A percentile compares a stretch with the other conserved stretches of the same genome.
Evolutionary conservation across 2,888 invertebrate genomes (phyloP).

Genomic region (Calephelis perditalis): DNA sequence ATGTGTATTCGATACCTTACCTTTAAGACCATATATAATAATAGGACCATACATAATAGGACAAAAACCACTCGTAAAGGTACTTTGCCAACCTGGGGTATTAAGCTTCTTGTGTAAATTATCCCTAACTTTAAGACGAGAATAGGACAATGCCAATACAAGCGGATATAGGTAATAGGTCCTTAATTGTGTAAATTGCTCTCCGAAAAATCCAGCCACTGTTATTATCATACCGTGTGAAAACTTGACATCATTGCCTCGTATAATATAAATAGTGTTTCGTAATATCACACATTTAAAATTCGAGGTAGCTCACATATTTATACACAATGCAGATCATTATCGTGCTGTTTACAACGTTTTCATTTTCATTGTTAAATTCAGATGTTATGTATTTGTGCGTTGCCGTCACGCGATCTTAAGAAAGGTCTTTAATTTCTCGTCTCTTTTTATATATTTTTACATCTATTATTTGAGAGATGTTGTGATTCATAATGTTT

Average conservation of each 20-base stretch:
- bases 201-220: conserved; percentile 3
- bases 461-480: neutral
- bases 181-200: neutral
- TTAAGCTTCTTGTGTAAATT: too few relatives aligned
- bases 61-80: too few relatives aligned
- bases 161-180: too few relatives aligned
- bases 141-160: too few relatives aligned
- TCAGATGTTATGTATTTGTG: conserved; percentile 11
- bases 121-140: too few relatives aligned
- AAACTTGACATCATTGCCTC: conserved; percentile 29
- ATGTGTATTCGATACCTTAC: too few relatives aligned
- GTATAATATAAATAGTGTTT: conserved; percentile 29
- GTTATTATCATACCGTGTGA: conserved; percentile 23
- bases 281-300: conserved; percentile 33
- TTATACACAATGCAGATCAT: conserved; percentile 36
- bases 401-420: conserved; percentile 13
- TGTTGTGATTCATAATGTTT: neutral
- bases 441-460: conserved; percentile 1
- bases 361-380: conserved; percentile 27
- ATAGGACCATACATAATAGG: too few relatives aligned
- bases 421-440: conserved; percentile 15
- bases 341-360: conserved; percentile 24
- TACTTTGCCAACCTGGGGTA: too few relatives aligned
- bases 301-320: conserved; percentile 52
- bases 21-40: too few relatives aligned